Evolutionary conservation across 2,888 invertebrate genomes (phyloP).

Genomic region (Lapara coniferarum): DNA sequence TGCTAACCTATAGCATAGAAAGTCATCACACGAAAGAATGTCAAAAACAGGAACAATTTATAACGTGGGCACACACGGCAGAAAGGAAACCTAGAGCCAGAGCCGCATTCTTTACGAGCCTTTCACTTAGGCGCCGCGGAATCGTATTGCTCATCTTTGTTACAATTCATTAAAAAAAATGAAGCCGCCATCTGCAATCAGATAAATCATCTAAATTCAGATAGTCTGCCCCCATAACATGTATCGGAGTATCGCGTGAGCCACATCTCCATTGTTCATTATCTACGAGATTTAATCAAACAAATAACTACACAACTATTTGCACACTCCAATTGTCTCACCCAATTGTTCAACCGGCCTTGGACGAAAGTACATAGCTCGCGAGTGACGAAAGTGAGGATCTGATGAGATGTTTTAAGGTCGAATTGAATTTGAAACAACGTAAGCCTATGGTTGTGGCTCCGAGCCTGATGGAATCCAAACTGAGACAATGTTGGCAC

Average conservation of each 20-base stretch:
- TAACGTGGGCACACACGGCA: not conserved
- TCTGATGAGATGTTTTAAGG: not conserved
- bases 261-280: conserved; percentile 2
- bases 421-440: no score
- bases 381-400: not conserved
- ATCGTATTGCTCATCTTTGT: not conserved
- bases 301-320: conserved; percentile 24
- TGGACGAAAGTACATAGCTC: conserved; percentile 22
- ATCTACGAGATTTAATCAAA: conserved; percentile 22
- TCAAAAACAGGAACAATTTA: conserved; percentile 13
- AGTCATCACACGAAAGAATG: conserved; percentile 1
- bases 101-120: conserved; percentile 3
- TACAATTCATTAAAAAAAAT: not conserved
- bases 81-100: conserved; percentile 3
- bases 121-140: conserved; percentile 10
- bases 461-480: no score
- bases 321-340: conserved; percentile 26
- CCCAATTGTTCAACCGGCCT: conserved; percentile 21
- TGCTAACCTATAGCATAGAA: conserved; percentile 3
- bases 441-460: no score
- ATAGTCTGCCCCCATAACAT: not conserved
- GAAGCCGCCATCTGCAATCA: not conserved
- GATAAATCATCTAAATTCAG: not conserved
- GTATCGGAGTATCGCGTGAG: not conserved
- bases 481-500: no score